Evolutionary conservation across 2,113 vertebrate genomes (phyloP).

Genomic region (Rostratula benghalensis): DNA sequence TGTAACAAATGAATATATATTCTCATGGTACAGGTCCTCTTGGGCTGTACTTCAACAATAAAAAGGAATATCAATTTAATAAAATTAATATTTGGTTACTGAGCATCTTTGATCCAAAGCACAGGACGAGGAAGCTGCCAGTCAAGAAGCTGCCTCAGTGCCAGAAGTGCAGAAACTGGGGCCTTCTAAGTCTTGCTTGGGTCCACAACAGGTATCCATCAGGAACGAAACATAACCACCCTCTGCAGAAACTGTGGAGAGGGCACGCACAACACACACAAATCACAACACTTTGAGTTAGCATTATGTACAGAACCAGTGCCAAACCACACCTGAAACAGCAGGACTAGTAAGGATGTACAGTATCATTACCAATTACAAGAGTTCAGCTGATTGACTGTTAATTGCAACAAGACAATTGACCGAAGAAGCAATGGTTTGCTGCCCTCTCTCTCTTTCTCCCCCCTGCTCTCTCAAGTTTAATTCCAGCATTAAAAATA

Average conservation of each 20-base stretch:
- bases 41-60: not conserved
- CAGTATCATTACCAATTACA: not conserved
- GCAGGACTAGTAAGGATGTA: not conserved
- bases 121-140: not conserved
- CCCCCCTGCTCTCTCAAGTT: not conserved
- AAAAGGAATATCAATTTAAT: not conserved
- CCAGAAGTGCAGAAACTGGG: not conserved
- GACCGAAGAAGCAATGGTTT: not conserved
- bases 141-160: not conserved
- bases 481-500: not conserved
- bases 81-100: not conserved
- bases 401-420: slow-evolving; percentile 33
- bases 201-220: not conserved
- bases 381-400: not conserved
- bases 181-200: not conserved
- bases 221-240: not conserved
- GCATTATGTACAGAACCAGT: not conserved
- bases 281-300: not conserved
- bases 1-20: not conserved
- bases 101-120: not conserved
- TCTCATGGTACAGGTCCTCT: not conserved
- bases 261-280: not conserved
- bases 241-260: not conserved
- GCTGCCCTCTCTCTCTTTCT: not conserved
- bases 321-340: slow-evolving; percentile 9